A percentile compares a stretch with the other conserved stretches of the same genome.
Conservation (phyloP, 2,797 vertebrate genomes). For the Adelosebastes latens region DNA sequence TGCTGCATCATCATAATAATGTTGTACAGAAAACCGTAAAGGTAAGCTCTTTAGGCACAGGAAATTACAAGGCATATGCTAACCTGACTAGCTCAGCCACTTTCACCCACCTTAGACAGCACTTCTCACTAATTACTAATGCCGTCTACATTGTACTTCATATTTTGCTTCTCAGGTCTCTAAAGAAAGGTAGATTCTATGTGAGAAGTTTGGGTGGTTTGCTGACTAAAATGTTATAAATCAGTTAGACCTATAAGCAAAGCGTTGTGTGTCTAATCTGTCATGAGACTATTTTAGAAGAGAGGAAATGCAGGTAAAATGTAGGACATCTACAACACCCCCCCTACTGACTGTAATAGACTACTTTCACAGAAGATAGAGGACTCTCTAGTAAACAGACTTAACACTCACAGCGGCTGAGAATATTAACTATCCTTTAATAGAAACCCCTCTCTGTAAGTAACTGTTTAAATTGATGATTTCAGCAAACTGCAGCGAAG, state of each 20-base stretch:
- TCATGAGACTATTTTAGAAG: constrained; percentile 1
- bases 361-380: constrained; percentile 12
- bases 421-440: constrained; percentile 50
- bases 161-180: neutral
- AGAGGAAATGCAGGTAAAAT: neutral
- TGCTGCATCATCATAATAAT: constrained; percentile 4
- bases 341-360: neutral
- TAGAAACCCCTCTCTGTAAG: constrained; percentile 27
- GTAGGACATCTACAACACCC: neutral
- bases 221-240: constrained; percentile 7
- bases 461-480: constrained; percentile 54
- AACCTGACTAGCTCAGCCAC: constrained; percentile 32
- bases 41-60: constrained; percentile 4
- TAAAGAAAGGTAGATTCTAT: neutral
- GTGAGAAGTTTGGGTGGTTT: neutral
- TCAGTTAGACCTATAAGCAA: constrained; percentile 1
- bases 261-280: neutral
- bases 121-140: constrained; percentile 25
- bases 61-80: neutral
- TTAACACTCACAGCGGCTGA: constrained; percentile 2
- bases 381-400: constrained; percentile 19
- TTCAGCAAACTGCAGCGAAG: constrained; percentile 39
- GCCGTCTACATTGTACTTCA: neutral
- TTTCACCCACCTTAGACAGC: constrained; percentile 32
- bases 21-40: neutral